Conservation (phyloP, 2,113 vertebrate species). For the Addax nasomaculatus region DNA sequence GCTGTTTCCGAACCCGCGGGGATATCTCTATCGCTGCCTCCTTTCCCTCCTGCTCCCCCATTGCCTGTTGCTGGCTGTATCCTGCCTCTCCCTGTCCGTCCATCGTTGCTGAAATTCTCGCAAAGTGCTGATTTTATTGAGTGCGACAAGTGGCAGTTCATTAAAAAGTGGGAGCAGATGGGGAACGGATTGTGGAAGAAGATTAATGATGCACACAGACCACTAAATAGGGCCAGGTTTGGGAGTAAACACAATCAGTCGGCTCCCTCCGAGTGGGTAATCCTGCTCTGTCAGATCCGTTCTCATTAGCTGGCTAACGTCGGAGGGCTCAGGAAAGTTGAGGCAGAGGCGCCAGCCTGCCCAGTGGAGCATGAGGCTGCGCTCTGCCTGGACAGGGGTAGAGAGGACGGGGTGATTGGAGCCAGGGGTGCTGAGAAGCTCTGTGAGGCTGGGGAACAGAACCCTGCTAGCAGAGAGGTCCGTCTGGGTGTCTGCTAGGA, state of each 20-base stretch:
- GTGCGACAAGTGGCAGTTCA: conserved; percentile 85
- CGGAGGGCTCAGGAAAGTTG: background rate
- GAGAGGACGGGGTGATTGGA: background rate
- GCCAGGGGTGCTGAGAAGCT: background rate
- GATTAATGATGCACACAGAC: conserved; percentile 84
- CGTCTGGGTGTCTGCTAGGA: background rate
- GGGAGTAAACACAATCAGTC: conserved; percentile 79
- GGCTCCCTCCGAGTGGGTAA: conserved; percentile 73
- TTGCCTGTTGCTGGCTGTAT: background rate
- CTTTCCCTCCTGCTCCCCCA: background rate
- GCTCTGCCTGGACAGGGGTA: background rate
- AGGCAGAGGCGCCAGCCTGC: background rate
- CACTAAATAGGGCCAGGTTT: conserved; percentile 79
- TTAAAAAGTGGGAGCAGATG: conserved; percentile 86
- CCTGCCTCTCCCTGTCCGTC: background rate
- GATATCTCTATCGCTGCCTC: background rate
- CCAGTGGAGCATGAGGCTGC: rapidly evolving
- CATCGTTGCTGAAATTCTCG: conserved; percentile 56
- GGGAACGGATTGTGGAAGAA: conserved; percentile 82
- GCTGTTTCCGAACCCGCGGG: background rate
- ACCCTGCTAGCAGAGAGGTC: background rate
- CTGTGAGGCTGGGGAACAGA: background rate
- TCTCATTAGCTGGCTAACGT: conserved; percentile 61
- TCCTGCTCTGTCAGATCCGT: conserved; percentile 74
- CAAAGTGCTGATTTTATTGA: conserved; percentile 80